phyloP scores from a whole-genome alignment of 1,140 invertebrate genomes.

The Zaprionus vittiger region DNA sequence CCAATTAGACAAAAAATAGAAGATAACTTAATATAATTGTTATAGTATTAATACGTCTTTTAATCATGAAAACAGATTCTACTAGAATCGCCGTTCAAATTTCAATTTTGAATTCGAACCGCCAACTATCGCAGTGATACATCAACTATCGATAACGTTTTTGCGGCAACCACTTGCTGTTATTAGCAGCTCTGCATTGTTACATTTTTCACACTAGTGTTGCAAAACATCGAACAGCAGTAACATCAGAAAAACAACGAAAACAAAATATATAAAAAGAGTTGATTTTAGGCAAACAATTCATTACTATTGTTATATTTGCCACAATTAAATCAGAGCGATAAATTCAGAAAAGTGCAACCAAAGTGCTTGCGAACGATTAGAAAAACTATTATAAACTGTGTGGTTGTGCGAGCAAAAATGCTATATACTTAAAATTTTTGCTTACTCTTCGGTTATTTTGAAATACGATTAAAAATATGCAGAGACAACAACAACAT shows the following conservation, averaged over 20 bases:
- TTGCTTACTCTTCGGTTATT: conserved; percentile 32
- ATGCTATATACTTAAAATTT: conserved; percentile 34
- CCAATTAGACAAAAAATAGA: not conserved
- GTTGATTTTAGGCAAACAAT: conserved; percentile 25
- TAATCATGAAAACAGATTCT: not conserved
- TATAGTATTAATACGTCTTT: not conserved
- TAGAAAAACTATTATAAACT: conserved; percentile 6
- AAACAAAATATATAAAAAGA: conserved; percentile 39
- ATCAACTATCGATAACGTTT: conserved; percentile 7
- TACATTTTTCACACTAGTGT: conserved; percentile 4
- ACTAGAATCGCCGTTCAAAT: not conserved
- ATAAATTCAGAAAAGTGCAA: not conserved
- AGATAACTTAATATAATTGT: too few relatives aligned
- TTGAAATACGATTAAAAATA: conserved; percentile 31
- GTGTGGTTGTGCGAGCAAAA: conserved; percentile 11
- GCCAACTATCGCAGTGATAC: not conserved
- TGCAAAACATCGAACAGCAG: conserved; percentile 8
- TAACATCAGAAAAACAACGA: conserved; percentile 26
- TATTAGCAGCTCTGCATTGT: conserved; percentile 9
- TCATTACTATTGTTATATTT: conserved; percentile 16
- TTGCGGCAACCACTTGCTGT: not conserved
- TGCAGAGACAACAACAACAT: conserved; percentile 33
- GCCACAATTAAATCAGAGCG: conserved; percentile 8
- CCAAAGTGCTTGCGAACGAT: not conserved
- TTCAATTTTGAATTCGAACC: conserved; percentile 8